phyloP scores from a whole-genome alignment of 2,888 invertebrate species.

The Acanthopleura granulata region DNA sequence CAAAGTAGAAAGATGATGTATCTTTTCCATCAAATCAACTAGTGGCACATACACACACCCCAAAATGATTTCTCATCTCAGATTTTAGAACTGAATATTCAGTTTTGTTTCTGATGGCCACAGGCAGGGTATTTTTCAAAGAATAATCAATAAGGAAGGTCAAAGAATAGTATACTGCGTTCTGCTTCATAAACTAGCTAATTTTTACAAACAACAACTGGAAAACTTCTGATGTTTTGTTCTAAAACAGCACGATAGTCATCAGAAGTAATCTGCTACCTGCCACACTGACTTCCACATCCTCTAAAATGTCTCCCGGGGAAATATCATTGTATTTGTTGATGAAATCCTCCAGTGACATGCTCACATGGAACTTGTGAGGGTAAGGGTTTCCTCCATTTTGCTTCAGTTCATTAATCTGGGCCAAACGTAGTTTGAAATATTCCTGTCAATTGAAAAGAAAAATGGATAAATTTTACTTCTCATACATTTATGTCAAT shows the following conservation, averaged over 20 bases:
- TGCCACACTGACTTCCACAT: conserved; percentile 80
- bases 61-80: no score
- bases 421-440: conserved; percentile 85
- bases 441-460: conserved; percentile 75
- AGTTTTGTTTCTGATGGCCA: no score
- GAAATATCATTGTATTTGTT: conserved; percentile 81
- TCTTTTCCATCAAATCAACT: no score
- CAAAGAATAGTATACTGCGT: no score
- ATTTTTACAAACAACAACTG: no score
- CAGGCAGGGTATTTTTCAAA: no score
- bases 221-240: neutral
- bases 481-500: neutral
- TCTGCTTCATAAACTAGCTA: no score
- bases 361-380: conserved; percentile 95
- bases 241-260: neutral
- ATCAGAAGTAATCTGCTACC: conserved; percentile 71
- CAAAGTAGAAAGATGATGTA: no score
- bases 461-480: conserved; percentile 11
- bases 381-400: conserved; percentile 89
- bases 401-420: conserved; percentile 85
- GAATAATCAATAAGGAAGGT: no score
- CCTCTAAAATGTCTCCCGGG: conserved; percentile 78
- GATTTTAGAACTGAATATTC: no score
- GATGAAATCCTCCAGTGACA: conserved; percentile 89
- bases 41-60: no score